Percentiles rank a stretch among this genome's conserved stretches.
These are phyloP conservation scores for Halichondria panicea DNA, from an alignment of 37 sponge, comb jelly and placozoan genomes.

Conservation along the genomic window DNA sequence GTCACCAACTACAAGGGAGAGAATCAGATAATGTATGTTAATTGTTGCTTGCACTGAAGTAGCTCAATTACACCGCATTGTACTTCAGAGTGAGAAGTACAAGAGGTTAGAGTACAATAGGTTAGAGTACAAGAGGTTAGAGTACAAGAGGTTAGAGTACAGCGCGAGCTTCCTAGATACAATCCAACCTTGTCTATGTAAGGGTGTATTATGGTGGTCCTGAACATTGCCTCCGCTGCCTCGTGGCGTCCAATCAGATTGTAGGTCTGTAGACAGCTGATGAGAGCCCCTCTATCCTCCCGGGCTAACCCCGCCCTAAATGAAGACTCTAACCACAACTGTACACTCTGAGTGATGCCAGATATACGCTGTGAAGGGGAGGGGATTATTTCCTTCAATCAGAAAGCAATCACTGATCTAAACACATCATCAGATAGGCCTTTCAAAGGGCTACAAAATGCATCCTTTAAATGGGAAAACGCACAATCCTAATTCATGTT, in stretches of 20 bases:
- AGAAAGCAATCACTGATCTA: neutral
- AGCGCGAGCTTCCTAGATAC: no score
- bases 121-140: no score
- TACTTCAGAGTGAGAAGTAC: no score
- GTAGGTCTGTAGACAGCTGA: constrained; percentile 83
- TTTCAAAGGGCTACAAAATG: no score
- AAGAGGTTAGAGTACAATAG: no score
- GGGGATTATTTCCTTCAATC: neutral
- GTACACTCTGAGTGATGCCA: constrained; percentile 53
- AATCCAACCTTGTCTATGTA: constrained; percentile 78
- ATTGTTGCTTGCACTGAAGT: no score
- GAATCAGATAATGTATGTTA: no score
- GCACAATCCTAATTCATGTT: no score
- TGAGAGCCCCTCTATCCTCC: constrained; percentile 45
- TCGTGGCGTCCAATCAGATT: constrained; percentile 58
- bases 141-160: no score
- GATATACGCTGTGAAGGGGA: constrained; percentile 67
- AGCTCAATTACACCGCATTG: no score
- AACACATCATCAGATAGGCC: no score
- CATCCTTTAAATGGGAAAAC: no score
- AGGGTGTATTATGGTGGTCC: constrained; percentile 50
- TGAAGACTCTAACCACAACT: constrained; percentile 53
- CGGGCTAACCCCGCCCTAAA: constrained; percentile 54
- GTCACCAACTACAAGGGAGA: constrained; percentile 31
- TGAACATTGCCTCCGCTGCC: constrained; percentile 81